Percentiles rank a stretch among this genome's conserved stretches.
phyloP scores from a whole-genome alignment of 1,140 invertebrate genomes.

The Hydropsyche tenuis region DNA sequence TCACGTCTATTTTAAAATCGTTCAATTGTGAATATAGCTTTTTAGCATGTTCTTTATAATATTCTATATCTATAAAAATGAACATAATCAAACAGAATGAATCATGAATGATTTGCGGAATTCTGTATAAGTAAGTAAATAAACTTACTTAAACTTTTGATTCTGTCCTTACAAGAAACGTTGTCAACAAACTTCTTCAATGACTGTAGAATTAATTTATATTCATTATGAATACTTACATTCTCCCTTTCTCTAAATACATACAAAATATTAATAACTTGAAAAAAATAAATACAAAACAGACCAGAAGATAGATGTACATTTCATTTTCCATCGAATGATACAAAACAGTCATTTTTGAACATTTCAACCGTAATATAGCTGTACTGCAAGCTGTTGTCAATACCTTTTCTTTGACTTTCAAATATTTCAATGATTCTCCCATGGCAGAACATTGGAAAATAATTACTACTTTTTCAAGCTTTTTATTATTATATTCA shows the following conservation, averaged over 20 bases:
- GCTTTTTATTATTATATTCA: too few species aligned
- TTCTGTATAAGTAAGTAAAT: not conserved
- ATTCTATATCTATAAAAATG: slow-evolving; percentile 38
- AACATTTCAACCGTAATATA: slow-evolving; percentile 10
- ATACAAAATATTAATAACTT: not conserved
- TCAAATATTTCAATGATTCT: slow-evolving; percentile 19
- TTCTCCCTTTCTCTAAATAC: slow-evolving; percentile 23
- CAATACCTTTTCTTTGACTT: slow-evolving; percentile 27
- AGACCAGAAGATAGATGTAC: too few species aligned
- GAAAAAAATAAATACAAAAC: too few species aligned
- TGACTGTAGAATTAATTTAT: slow-evolving; percentile 27
- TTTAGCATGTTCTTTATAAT: slow-evolving; percentile 30
- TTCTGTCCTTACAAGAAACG: slow-evolving; percentile 38
- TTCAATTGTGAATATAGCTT: slow-evolving; percentile 31
- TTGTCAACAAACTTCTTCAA: slow-evolving; percentile 36
- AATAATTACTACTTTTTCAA: too few species aligned
- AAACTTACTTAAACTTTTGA: slow-evolving; percentile 42
- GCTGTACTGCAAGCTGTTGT: not conserved
- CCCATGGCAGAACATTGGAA: not conserved
- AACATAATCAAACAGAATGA: slow-evolving; percentile 8
- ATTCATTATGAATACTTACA: not conserved
- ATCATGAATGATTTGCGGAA: not conserved
- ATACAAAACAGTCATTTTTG: not conserved
- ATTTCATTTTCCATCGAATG: not conserved
- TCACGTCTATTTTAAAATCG: slow-evolving; percentile 19